Evolutionary conservation across 2,888 invertebrate genomes (phyloP).

Genomic region (Diarsia rubi): DNA sequence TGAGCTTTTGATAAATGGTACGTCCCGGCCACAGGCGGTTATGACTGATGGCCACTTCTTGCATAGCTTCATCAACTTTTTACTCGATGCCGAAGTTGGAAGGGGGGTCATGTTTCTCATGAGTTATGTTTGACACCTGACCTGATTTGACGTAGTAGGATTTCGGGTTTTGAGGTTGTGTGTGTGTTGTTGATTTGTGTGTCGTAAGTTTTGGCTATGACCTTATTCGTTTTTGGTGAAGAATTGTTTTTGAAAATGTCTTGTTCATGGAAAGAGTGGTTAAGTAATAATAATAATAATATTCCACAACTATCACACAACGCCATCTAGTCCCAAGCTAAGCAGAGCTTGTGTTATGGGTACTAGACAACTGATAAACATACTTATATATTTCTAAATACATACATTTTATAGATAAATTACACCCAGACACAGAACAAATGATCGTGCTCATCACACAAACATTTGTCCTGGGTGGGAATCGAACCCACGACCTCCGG

Average conservation of each 20-base stretch:
- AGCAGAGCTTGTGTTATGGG: too few relatives aligned
- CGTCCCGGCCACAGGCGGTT: conserved; percentile 73
- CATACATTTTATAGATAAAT: too few relatives aligned
- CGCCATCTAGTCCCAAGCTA: too few relatives aligned
- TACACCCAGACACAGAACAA: too few relatives aligned
- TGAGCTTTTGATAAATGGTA: conserved; percentile 76
- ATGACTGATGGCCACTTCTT: conserved; percentile 80
- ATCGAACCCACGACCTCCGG: too few relatives aligned
- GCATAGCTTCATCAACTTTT: conserved; percentile 72
- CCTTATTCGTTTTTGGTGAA: too few relatives aligned
- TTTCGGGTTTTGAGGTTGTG: neutral
- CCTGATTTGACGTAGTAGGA: conserved; percentile 57
- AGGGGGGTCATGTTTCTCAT: conserved; percentile 50
- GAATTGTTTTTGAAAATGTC: neutral
- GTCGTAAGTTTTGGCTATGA: neutral
- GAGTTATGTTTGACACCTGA: conserved; percentile 52
- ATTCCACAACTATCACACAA: too few relatives aligned
- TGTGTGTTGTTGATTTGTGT: conserved; percentile 3
- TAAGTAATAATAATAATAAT: too few relatives aligned
- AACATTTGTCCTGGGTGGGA: too few relatives aligned
- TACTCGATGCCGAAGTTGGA: conserved; percentile 56
- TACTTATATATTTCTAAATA: too few relatives aligned
- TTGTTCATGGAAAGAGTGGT: neutral
- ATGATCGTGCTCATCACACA: too few relatives aligned
- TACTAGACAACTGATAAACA: too few relatives aligned